Evolutionary conservation across 2,888 invertebrate genomes (phyloP).

Genomic region (Pyrgus malvae): DNA sequence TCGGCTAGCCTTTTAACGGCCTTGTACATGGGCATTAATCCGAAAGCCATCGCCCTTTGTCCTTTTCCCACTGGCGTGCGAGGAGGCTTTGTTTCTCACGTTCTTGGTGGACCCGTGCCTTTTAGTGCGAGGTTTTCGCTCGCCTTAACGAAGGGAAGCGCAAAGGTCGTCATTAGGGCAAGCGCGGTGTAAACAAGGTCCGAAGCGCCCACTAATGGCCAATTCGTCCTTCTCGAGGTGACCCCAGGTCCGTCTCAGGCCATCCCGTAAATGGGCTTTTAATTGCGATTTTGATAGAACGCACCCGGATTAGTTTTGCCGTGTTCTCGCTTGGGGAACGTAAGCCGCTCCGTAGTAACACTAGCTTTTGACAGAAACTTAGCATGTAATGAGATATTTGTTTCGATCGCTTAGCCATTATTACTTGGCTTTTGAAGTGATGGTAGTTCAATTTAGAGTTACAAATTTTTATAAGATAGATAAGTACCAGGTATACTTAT

Average conservation of each 20-base stretch:
- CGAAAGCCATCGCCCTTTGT: conserved; percentile 77
- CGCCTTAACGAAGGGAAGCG: conserved; percentile 83
- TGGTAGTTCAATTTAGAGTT: no score
- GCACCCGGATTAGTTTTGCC: conserved; percentile 64
- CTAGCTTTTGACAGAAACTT: conserved; percentile 8
- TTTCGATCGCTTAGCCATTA: no score
- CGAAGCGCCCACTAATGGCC: conserved; percentile 81
- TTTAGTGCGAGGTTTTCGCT: conserved; percentile 81
- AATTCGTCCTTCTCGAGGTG: conserved; percentile 79
- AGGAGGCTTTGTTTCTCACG: conserved; percentile 60
- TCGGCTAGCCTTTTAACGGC: conserved; percentile 79
- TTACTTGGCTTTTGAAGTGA: no score
- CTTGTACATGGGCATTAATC: conserved; percentile 79
- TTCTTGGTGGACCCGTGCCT: conserved; percentile 74
- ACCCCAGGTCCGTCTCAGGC: conserved; percentile 74
- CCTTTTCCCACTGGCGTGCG: conserved; percentile 59
- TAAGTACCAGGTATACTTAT: no score
- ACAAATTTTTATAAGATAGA: no score
- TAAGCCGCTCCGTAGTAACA: conserved; percentile 18
- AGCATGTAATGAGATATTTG: no score
- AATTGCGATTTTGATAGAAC: conserved; percentile 80
- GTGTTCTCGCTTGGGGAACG: conserved; percentile 22
- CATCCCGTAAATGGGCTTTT: conserved; percentile 76
- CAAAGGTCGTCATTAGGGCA: conserved; percentile 83
- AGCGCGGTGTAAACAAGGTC: conserved; percentile 82